Percentiles rank a stretch among this genome's conserved stretches.
Conservation (phyloP, 2,888 invertebrate species). For the Eledona agricola region DNA sequence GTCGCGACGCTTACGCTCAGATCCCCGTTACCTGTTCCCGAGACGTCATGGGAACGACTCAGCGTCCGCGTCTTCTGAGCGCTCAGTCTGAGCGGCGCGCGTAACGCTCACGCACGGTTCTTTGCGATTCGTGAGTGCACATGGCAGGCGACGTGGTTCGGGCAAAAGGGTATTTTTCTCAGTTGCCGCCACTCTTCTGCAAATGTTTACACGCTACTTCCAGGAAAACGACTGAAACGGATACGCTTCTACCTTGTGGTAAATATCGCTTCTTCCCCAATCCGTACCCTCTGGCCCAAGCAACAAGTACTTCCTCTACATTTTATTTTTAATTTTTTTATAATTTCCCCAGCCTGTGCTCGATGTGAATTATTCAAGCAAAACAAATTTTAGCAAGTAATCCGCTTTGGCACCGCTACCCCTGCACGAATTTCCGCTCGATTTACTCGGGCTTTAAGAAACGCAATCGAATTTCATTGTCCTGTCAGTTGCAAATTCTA, state of each 20-base stretch:
- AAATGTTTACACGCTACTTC: constrained; percentile 19
- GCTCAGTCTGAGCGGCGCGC: constrained; percentile 18
- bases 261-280: constrained; percentile 7
- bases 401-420: too few species aligned
- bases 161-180: constrained; percentile 16
- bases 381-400: too few species aligned
- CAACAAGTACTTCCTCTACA: too few species aligned
- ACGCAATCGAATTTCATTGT: too few species aligned
- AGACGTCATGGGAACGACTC: constrained; percentile 17
- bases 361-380: too few species aligned
- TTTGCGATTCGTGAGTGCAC: constrained; percentile 26
- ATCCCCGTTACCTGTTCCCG: constrained; percentile 17
- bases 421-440: too few species aligned
- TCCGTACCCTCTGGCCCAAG: too few species aligned
- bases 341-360: too few species aligned
- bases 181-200: constrained; percentile 5
- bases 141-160: constrained; percentile 36
- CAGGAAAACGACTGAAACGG: constrained; percentile 17
- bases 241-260: constrained; percentile 17
- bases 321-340: too few species aligned
- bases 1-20: constrained; percentile 11
- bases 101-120: constrained; percentile 12
- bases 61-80: constrained; percentile 8
- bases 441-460: too few species aligned
- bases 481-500: too few species aligned